Conservation (phyloP, 2,888 invertebrate genomes). For the Blomia tropicalis region DNA sequence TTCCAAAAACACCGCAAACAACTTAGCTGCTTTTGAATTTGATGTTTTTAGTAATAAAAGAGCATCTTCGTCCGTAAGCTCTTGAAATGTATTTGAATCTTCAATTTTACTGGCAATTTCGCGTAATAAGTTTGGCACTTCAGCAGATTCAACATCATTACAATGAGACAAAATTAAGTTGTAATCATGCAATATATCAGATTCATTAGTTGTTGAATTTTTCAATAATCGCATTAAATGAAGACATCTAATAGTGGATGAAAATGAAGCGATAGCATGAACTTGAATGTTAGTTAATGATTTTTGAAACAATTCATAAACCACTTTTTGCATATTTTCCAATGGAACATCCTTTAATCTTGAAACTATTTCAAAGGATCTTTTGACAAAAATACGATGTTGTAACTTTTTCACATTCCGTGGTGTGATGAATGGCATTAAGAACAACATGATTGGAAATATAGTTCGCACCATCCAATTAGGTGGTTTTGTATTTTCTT, state of each 20-base stretch:
- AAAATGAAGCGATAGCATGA: neutral
- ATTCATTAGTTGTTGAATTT: neutral
- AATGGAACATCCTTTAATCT: neutral
- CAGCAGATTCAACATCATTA: slow-evolving; percentile 21
- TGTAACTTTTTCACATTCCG: neutral
- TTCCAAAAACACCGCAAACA: slow-evolving; percentile 46
- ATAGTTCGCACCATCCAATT: no score
- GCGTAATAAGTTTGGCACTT: slow-evolving; percentile 6
- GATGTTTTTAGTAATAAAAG: slow-evolving; percentile 46
- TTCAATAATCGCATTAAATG: neutral
- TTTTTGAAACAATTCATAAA: neutral
- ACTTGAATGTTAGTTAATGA: no score
- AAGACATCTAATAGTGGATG: neutral
- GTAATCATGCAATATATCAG: slow-evolving; percentile 2
- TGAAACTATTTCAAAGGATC: neutral
- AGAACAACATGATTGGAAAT: no score
- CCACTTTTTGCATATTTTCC: neutral
- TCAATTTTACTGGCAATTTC: slow-evolving; percentile 8
- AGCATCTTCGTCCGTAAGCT: slow-evolving; percentile 35
- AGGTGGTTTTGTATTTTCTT: no score
- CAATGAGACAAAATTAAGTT: neutral
- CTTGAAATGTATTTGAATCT: neutral
- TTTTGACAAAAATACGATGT: neutral
- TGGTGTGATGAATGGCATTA: neutral
- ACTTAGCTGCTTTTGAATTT: slow-evolving; percentile 39